These are phyloP conservation scores for Leptodactylus fuscus DNA, from an alignment of 2,113 vertebrate genomes.

Conservation along the genomic window DNA sequence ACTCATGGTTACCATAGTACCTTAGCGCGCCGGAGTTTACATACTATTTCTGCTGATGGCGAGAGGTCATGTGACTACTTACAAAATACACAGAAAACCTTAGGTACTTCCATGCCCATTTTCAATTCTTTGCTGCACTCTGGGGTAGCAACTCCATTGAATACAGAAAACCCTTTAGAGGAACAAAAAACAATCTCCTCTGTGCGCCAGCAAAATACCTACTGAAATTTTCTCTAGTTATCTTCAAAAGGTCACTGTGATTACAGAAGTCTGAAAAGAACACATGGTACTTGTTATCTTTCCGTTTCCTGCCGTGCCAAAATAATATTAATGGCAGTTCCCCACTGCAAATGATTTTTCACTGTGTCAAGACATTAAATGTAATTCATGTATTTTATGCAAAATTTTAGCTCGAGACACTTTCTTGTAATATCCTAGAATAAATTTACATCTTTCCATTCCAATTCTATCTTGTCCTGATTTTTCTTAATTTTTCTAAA, in stretches of 20 bases:
- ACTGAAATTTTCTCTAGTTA: conserved; percentile 37
- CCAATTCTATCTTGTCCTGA: neutral
- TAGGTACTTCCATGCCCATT: conserved; percentile 6
- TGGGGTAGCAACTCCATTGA: conserved; percentile 27
- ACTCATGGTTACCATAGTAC: neutral
- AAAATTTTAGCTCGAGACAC: neutral
- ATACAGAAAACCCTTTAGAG: conserved; percentile 17
- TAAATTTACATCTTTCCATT: neutral
- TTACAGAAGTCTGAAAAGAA: conserved; percentile 46
- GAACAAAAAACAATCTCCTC: conserved; percentile 42
- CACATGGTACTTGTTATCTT: conserved; percentile 44
- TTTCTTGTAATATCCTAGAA: neutral
- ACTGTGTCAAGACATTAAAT: neutral
- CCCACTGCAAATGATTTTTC: neutral
- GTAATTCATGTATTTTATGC: neutral
- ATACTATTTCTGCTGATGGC: neutral
- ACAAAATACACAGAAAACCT: neutral
- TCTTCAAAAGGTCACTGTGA: conserved; percentile 49
- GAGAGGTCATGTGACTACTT: too few species aligned
- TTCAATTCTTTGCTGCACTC: conserved; percentile 30
- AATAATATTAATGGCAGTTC: conserved; percentile 45
- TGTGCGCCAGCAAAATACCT: conserved; percentile 26
- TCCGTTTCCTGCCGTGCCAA: conserved; percentile 26
- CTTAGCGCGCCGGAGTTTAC: neutral
- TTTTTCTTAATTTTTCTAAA: too few species aligned